Conservation (phyloP, 1,140 invertebrate species). For the Bathynomus jamesi region DNA sequence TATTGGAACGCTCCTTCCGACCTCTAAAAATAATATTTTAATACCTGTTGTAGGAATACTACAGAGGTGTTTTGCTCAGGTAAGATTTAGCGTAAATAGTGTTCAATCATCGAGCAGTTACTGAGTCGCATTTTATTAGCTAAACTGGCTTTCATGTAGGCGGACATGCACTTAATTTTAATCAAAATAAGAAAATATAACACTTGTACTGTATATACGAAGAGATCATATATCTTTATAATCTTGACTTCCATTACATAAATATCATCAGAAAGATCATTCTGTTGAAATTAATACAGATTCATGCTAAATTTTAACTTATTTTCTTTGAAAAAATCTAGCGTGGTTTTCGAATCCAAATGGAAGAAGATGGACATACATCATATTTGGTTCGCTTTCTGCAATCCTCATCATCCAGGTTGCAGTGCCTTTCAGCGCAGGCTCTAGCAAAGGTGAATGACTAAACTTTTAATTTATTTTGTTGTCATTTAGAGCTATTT, state of each 20-base stretch:
- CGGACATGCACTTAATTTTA: too few relatives aligned
- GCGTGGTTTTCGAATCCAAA: conserved; percentile 9
- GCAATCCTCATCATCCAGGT: not conserved
- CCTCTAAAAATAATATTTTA: not conserved
- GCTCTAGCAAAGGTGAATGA: conserved; percentile 7
- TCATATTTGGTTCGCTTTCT: conserved; percentile 5
- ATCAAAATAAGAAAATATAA: too few relatives aligned
- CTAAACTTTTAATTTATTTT: not conserved
- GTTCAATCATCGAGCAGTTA: not conserved
- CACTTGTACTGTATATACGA: too few relatives aligned
- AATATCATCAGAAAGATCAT: too few relatives aligned
- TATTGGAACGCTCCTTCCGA: not conserved
- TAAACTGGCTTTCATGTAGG: too few relatives aligned
- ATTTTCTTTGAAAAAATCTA: too few relatives aligned
- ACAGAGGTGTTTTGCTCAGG: not conserved
- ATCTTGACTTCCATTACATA: too few relatives aligned
- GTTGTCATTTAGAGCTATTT: too few relatives aligned
- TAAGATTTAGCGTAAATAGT: not conserved
- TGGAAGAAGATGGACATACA: not conserved
- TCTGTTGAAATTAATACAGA: too few relatives aligned
- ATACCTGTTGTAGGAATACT: not conserved
- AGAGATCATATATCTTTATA: too few relatives aligned
- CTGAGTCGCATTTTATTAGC: too few relatives aligned
- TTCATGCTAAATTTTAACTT: too few relatives aligned
- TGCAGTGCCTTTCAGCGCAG: conserved; percentile 13